phyloP scores from a whole-genome alignment of 53 echinoderm and acorn worm species.

The Arbacia lixula region DNA sequence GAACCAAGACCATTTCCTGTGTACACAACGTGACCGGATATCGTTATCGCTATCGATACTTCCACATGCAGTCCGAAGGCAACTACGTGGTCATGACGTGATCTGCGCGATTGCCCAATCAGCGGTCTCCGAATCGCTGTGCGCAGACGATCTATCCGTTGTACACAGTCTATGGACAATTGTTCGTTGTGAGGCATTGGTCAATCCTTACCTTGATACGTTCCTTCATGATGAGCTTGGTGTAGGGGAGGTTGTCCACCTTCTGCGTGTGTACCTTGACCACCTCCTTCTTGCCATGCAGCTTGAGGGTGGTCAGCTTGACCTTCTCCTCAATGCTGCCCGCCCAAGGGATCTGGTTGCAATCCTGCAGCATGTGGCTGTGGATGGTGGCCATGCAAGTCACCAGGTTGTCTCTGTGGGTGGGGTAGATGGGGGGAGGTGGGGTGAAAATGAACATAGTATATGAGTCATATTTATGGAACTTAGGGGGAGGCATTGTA shows the following conservation, averaged over 20 bases:
- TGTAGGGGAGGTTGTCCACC: slow-evolving; percentile 91
- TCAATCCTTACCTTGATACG: slow-evolving; percentile 73
- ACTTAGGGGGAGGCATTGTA: background rate
- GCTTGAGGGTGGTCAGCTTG: slow-evolving; percentile 79
- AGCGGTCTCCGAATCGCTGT: no score
- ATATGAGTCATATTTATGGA: no score
- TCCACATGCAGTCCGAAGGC: background rate
- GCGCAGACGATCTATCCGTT: no score
- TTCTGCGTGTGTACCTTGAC: slow-evolving; percentile 79
- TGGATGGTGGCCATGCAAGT: slow-evolving; percentile 90
- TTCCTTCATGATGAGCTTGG: slow-evolving; percentile 91
- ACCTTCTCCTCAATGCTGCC: slow-evolving; percentile 75
- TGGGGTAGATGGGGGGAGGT: no score
- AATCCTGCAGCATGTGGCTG: slow-evolving; percentile 82
- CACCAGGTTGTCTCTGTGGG: slow-evolving; percentile 88
- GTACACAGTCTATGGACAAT: no score
- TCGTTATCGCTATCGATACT: no score
- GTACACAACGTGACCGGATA: no score
- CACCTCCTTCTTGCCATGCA: slow-evolving; percentile 95
- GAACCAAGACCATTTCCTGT: no score
- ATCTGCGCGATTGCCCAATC: background rate
- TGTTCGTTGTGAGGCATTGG: no score
- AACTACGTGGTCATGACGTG: background rate
- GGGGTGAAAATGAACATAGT: no score
- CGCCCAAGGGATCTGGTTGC: slow-evolving; percentile 98